Percentiles rank a stretch among this genome's conserved stretches.
Conservation (phyloP, 2,113 vertebrate genomes). For the Phycodurus eques region DNA sequence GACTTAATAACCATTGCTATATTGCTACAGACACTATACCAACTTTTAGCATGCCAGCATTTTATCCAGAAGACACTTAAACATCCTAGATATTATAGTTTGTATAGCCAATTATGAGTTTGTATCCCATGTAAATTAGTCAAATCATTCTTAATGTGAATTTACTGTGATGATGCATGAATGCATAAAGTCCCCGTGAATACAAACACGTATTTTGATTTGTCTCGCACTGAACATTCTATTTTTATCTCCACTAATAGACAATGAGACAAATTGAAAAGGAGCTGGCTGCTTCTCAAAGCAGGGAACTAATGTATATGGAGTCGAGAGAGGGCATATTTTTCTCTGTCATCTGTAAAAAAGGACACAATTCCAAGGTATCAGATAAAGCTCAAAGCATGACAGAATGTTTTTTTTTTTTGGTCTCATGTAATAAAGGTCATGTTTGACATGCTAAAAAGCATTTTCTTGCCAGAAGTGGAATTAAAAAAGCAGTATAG, state of each 20-base stretch:
- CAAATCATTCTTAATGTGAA: background rate
- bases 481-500: background rate
- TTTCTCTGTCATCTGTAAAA: constrained; percentile 55
- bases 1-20: no score
- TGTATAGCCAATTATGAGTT: background rate
- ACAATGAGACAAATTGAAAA: constrained; percentile 12
- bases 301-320: constrained; percentile 1
- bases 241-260: constrained; percentile 23
- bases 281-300: constrained; percentile 20
- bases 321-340: constrained; percentile 28
- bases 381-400: constrained; percentile 42
- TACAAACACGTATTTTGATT: constrained; percentile 11
- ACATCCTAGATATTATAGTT: background rate
- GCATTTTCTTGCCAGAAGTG: background rate
- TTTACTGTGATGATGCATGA: constrained; percentile 5
- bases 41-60: background rate
- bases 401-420: constrained; percentile 14
- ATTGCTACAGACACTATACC: background rate
- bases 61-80: background rate
- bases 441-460: background rate
- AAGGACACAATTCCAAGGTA: constrained; percentile 45
- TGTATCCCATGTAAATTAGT: background rate
- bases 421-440: background rate
- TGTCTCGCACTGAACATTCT: constrained; percentile 25
- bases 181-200: constrained; percentile 7